Conservation (phyloP, 2,797 vertebrate species). For the Oryzias sinensis region DNA sequence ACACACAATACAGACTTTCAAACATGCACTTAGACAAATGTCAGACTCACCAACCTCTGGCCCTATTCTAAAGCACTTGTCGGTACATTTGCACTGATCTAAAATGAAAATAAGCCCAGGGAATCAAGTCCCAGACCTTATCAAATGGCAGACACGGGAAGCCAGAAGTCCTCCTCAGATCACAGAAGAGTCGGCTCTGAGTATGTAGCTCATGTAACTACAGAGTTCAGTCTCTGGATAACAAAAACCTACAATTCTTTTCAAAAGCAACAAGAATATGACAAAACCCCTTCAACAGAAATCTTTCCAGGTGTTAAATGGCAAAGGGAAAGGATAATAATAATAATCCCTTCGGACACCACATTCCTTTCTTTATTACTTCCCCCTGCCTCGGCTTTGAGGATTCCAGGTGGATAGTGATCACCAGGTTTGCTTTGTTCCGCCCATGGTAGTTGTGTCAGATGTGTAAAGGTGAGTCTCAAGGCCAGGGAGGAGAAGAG, state of each 20-base stretch:
- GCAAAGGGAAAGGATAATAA: constrained; percentile 49
- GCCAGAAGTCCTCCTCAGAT: constrained; percentile 28
- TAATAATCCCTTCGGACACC: constrained; percentile 62
- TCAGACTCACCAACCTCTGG: neutral
- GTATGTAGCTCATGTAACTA: constrained; percentile 10
- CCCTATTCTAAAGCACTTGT: neutral
- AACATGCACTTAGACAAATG: neutral
- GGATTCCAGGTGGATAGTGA: constrained; percentile 66
- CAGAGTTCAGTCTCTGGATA: neutral
- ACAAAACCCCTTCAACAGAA: constrained; percentile 40
- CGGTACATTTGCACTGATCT: constrained; percentile 14
- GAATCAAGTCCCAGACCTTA: constrained; percentile 47
- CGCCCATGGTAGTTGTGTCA: constrained; percentile 29
- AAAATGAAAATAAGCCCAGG: constrained; percentile 22
- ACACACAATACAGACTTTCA: too few relatives aligned
- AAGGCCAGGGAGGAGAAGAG: constrained; percentile 35
- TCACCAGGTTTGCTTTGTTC: constrained; percentile 54
- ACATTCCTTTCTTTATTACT: constrained; percentile 78
- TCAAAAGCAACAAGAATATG: constrained; percentile 37
- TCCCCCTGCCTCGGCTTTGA: constrained; percentile 37
- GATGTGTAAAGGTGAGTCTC: constrained; percentile 52
- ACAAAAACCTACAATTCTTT: constrained; percentile 25
- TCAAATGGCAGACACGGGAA: constrained; percentile 20
- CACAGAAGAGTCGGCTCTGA: constrained; percentile 13
- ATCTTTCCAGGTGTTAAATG: constrained; percentile 63